Conservation (phyloP, 2,888 invertebrate species). For the Conchocele bisecta region DNA sequence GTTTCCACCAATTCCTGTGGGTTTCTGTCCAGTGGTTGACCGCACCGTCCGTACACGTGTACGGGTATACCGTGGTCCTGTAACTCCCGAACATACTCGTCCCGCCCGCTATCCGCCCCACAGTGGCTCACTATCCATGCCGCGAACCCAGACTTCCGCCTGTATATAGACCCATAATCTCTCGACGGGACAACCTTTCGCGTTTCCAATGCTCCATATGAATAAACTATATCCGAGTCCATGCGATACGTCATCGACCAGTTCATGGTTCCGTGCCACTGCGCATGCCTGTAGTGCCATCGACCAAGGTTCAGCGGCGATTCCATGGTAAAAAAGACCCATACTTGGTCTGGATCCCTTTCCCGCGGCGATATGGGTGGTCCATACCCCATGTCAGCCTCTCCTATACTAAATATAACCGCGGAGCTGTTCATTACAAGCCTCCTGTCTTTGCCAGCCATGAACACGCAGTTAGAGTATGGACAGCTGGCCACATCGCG, state of each 20-base stretch:
- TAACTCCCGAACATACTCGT: slow-evolving; percentile 53
- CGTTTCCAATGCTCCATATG: background rate
- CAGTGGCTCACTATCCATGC: slow-evolving; percentile 70
- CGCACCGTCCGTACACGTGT: slow-evolving; percentile 63
- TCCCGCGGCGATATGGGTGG: background rate
- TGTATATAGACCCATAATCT: background rate
- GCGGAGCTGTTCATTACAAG: background rate
- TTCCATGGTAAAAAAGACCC: slow-evolving; percentile 14
- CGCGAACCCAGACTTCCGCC: slow-evolving; percentile 37
- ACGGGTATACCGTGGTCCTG: slow-evolving; percentile 50
- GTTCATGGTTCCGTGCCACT: slow-evolving; percentile 4
- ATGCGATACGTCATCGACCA: slow-evolving; percentile 16
- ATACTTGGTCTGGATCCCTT: slow-evolving; percentile 14
- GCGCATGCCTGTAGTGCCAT: background rate
- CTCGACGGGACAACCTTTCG: background rate
- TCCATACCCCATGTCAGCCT: background rate
- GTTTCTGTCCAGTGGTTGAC: slow-evolving; percentile 3
- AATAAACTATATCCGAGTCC: slow-evolving; percentile 4
- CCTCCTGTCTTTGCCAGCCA: background rate
- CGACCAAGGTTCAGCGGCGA: slow-evolving; percentile 2
- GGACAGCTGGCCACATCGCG: background rate
- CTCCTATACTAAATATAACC: background rate
- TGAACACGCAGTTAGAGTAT: background rate
- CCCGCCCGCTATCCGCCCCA: slow-evolving; percentile 47
- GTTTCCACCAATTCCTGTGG: background rate